Conservation (phyloP, 1,140 invertebrate genomes). For the Stegodyphus dumicola region DNA sequence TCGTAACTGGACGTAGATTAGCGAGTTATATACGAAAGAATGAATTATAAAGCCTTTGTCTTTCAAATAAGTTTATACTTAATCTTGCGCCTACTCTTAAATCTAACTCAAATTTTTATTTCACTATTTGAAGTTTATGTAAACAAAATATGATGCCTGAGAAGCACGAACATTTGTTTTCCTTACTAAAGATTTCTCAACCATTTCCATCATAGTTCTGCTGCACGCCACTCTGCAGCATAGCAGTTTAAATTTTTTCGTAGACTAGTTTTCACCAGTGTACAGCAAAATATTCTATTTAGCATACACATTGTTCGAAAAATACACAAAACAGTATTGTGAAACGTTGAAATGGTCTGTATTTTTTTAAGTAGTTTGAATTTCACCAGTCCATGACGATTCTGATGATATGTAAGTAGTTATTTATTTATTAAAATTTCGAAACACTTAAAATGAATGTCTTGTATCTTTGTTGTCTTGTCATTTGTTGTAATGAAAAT, state of each 20-base stretch:
- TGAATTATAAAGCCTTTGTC: too few relatives aligned
- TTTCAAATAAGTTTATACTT: too few relatives aligned
- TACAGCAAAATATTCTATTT: constrained; percentile 51
- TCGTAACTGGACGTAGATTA: too few relatives aligned
- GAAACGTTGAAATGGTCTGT: constrained; percentile 33
- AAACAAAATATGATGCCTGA: too few relatives aligned
- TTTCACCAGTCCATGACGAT: constrained; percentile 55
- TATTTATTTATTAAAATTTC: constrained; percentile 56
- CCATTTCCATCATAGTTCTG: constrained; percentile 22
- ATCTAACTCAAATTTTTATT: too few relatives aligned
- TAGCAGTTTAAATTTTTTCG: neutral
- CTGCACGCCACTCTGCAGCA: constrained; percentile 8
- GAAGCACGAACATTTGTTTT: too few relatives aligned
- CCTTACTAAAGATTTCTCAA: neutral
- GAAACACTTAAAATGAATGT: constrained; percentile 12
- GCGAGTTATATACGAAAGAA: too few relatives aligned
- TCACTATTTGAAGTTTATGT: too few relatives aligned
- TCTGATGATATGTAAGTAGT: constrained; percentile 51
- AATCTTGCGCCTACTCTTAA: too few relatives aligned
- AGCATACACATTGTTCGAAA: constrained; percentile 38
- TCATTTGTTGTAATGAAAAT: neutral
- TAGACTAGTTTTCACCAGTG: constrained; percentile 36
- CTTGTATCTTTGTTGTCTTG: neutral
- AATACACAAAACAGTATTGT: constrained; percentile 57
- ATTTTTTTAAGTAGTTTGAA: constrained; percentile 57